phyloP scores from a whole-genome alignment of 1,140 invertebrate species.

The Aleiodes sp. region DNA sequence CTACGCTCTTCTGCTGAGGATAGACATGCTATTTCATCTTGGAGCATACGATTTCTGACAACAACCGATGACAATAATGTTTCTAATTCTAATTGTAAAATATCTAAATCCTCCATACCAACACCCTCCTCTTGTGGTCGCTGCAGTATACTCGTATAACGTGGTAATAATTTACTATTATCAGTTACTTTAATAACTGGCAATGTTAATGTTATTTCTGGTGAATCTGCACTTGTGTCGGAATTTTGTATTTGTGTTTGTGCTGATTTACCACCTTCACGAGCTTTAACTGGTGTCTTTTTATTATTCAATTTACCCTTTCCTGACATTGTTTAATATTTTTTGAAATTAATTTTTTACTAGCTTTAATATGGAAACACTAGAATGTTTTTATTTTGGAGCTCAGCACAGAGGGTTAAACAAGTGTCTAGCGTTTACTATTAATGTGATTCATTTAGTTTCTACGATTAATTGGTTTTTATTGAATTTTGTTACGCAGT shows the following conservation, averaged over 20 bases:
- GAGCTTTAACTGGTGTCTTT: slow-evolving; percentile 55
- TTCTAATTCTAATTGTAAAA: slow-evolving; percentile 88
- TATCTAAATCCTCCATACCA: slow-evolving; percentile 85
- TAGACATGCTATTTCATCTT: slow-evolving; percentile 78
- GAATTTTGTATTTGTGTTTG: slow-evolving; percentile 44
- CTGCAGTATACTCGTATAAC: slow-evolving; percentile 68
- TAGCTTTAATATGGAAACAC: not conserved
- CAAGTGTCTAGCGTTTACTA: too few species aligned
- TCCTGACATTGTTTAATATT: slow-evolving; percentile 53
- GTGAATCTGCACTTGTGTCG: slow-evolving; percentile 47
- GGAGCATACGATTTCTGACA: slow-evolving; percentile 78
- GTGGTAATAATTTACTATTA: slow-evolving; percentile 67
- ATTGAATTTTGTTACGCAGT: too few species aligned
- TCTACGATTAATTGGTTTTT: too few species aligned
- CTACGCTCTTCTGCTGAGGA: slow-evolving; percentile 76
- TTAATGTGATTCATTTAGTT: too few species aligned
- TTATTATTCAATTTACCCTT: slow-evolving; percentile 64
- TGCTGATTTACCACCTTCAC: slow-evolving; percentile 55
- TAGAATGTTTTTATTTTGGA: too few species aligned
- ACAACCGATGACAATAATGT: slow-evolving; percentile 83
- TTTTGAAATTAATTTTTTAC: not conserved
- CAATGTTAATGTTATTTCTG: slow-evolving; percentile 47
- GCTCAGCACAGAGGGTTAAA: too few species aligned
- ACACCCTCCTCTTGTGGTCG: slow-evolving; percentile 72
- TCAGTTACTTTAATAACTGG: slow-evolving; percentile 67